phyloP scores from a whole-genome alignment of 1,140 invertebrate species.

The Liolophura sinensis region DNA sequence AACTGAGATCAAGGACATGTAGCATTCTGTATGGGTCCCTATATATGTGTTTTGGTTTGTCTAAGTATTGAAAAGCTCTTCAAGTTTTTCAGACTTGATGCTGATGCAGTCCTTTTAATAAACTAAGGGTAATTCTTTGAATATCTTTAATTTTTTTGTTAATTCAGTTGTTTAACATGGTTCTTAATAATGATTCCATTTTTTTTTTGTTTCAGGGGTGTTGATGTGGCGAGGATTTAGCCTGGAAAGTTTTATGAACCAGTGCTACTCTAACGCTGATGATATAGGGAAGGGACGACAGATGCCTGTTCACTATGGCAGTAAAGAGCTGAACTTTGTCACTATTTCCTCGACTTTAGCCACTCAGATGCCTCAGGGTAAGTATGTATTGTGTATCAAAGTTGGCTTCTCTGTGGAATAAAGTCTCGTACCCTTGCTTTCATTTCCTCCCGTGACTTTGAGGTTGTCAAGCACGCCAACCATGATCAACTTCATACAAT shows the following conservation, averaged over 20 bases:
- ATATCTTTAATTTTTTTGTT: too few species aligned
- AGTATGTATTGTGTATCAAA: constrained; percentile 2
- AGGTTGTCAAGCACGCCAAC: too few species aligned
- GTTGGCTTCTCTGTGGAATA: neutral
- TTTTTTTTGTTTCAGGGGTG: constrained; percentile 66
- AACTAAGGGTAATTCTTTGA: neutral
- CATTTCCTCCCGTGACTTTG: neutral
- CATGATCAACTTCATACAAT: too few species aligned
- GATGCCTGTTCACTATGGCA: constrained; percentile 83
- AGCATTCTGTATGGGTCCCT: too few species aligned
- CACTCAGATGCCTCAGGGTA: constrained; percentile 96
- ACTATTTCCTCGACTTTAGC: constrained; percentile 94
- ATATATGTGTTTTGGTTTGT: too few species aligned
- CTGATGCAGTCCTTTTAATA: neutral
- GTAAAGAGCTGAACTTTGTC: constrained; percentile 81
- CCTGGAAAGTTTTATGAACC: constrained; percentile 87
- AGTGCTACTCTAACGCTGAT: constrained; percentile 92
- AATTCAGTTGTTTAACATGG: too few species aligned
- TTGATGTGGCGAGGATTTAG: constrained; percentile 88
- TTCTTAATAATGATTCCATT: neutral
- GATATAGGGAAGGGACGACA: constrained; percentile 91
- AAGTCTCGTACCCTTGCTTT: neutral
- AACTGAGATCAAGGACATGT: too few species aligned
- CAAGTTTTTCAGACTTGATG: too few species aligned
- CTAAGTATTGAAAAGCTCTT: too few species aligned